Conservation (phyloP, 1,140 invertebrate species). For the Drosophila ogumai region DNA sequence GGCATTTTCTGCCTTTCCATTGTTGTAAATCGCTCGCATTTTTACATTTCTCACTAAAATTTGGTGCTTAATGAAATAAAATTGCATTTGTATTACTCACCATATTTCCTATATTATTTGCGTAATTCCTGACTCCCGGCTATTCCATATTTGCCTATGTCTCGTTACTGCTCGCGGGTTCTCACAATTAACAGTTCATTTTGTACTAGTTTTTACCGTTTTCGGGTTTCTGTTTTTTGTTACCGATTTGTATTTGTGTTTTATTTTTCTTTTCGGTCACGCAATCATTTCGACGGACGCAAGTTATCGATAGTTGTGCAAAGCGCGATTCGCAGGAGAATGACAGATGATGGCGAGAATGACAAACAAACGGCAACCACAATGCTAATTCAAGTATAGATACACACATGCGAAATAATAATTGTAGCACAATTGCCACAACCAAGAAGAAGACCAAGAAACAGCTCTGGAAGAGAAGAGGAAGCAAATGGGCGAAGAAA, state of each 20-base stretch:
- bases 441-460: constrained; percentile 14
- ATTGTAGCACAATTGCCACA: constrained; percentile 75
- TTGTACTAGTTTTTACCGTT: constrained; percentile 1
- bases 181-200: constrained; percentile 41
- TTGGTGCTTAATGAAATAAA: neutral
- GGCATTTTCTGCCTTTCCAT: constrained; percentile 83
- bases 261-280: constrained; percentile 42
- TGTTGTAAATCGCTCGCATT: constrained; percentile 80
- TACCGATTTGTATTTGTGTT: constrained; percentile 20
- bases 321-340: constrained; percentile 60
- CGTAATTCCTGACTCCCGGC: constrained; percentile 10
- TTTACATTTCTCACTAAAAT: constrained; percentile 57
- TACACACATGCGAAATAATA: constrained; percentile 80
- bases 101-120: constrained; percentile 14
- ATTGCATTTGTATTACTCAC: constrained; percentile 38
- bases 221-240: constrained; percentile 9
- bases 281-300: constrained; percentile 40
- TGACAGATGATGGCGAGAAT: constrained; percentile 65
- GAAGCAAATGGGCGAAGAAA: constrained; percentile 53
- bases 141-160: constrained; percentile 42
- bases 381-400: constrained; percentile 80
- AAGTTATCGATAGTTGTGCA: constrained; percentile 71
- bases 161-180: constrained; percentile 13
- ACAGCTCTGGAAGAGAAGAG: constrained; percentile 31
- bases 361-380: constrained; percentile 58